Conservation (phyloP, 92 coral and sea anemone species). For the Epizoanthus rinbou region DNA sequence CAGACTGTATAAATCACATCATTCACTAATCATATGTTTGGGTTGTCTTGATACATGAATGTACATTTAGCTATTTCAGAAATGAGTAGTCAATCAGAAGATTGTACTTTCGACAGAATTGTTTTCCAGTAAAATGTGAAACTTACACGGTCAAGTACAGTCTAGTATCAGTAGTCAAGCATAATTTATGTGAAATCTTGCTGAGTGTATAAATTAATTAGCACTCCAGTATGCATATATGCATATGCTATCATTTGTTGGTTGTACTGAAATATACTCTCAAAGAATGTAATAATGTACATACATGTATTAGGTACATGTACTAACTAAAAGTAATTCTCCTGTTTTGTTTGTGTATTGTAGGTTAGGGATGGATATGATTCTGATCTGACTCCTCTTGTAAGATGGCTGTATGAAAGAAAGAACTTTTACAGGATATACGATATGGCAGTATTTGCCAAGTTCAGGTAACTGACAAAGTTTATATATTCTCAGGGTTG, state of each 20-base stretch:
- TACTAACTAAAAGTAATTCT: background rate
- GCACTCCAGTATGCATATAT: background rate
- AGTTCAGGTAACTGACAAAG: conserved; percentile 72
- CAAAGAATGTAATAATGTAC: background rate
- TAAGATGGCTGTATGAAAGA: conserved; percentile 93
- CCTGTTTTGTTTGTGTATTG: background rate
- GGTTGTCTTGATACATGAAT: no score
- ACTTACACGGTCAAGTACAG: no score
- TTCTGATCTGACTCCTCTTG: conserved; percentile 73
- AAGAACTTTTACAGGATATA: conserved; percentile 71
- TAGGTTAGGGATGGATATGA: conserved; percentile 72
- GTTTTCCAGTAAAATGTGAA: no score
- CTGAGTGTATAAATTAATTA: no score
- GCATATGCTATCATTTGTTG: background rate
- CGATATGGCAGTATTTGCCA: conserved; percentile 69
- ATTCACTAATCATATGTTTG: no score
- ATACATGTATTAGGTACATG: background rate
- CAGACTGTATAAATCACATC: no score
- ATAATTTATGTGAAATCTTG: no score
- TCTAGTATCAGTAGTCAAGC: no score
- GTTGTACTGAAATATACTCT: background rate
- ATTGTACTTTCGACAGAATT: no score
- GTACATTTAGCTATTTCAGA: no score
- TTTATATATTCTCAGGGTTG: background rate
- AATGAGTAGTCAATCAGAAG: no score